These are phyloP conservation scores for Agapostemon virescens DNA, from an alignment of 2,888 invertebrate species.

Conservation along the genomic window DNA sequence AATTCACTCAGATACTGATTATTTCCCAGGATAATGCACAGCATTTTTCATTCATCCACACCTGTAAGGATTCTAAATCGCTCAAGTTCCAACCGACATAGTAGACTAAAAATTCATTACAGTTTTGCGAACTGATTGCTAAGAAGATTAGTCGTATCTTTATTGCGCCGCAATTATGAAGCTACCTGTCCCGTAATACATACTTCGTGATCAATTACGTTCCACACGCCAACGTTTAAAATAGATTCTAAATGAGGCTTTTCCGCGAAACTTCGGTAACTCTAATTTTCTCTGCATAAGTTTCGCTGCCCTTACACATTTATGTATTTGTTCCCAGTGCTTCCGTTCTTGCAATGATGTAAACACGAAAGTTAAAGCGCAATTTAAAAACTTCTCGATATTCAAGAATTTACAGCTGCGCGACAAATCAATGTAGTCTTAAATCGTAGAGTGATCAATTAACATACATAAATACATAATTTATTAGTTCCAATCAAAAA, in stretches of 20 bases:
- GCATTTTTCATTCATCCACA: conserved; percentile 31
- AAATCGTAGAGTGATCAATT: no score
- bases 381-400: neutral
- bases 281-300: neutral
- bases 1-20: neutral
- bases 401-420: no score
- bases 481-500: no score
- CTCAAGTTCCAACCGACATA: neutral
- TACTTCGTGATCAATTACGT: conserved; percentile 39
- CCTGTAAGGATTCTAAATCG: neutral
- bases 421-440: no score
- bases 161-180: conserved; percentile 44
- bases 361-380: neutral
- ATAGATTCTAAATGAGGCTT: conserved; percentile 37
- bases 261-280: conserved; percentile 16
- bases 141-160: conserved; percentile 41
- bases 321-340: neutral
- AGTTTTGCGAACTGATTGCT: conserved; percentile 8
- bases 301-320: neutral
- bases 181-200: conserved; percentile 23
- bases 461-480: no score
- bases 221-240: conserved; percentile 25
- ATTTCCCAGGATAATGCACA: neutral
- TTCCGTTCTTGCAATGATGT: neutral
- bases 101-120: conserved; percentile 39